Base-by-base conservation (phyloP, 53 echinoderm and acorn worm species). In the Holothuria scabra region DNA sequence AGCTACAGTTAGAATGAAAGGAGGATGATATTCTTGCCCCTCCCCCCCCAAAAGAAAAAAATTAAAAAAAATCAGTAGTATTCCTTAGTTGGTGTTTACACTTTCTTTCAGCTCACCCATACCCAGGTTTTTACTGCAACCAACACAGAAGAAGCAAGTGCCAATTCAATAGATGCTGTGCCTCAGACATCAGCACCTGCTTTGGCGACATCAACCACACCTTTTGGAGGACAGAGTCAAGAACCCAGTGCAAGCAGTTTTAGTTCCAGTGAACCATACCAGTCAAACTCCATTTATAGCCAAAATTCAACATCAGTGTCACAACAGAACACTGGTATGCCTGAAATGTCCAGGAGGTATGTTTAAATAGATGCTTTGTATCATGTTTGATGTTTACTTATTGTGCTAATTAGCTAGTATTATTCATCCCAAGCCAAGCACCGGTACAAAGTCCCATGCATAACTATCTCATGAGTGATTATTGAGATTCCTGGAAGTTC, bases 81-180 rank as follows among this genome's bases (percentile, higher is more conserved):
- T 18, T 52, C 18, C 5, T 16, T 52, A 0, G 52, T 16, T 48
- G 14, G 1, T 52, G 18, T 52, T 14, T 52, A 10, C 52, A 3
- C 18, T 18, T 1, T 14, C 34, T 52, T 22, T 12, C 81, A 93
- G 95, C 87, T 96, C 74, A 84, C 93, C 34, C 92, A 97, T 78
- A 90, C 92, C 65, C 88, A 94, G 81, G 97, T 97, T 22, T 97
- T 92, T 58, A 97, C 95, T 23, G 87, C 93, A 22, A 67, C 88
- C 14, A 60, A 62, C 25, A 48, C 84, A 8, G 83, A 84, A 49
- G 83, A 84, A 79, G 68, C 79, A 60, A 76, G 67, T 10, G 79
- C 84, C 60, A 76, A 89, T 59, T 79, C 89, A 46, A 84, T 84
- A 78, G 89, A 89, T 32, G 79, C 79, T n/a, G 59, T 57, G 6